These are phyloP conservation scores for Tetragonisca angustula DNA, from an alignment of 2,888 invertebrate species.

Conservation along the genomic window DNA sequence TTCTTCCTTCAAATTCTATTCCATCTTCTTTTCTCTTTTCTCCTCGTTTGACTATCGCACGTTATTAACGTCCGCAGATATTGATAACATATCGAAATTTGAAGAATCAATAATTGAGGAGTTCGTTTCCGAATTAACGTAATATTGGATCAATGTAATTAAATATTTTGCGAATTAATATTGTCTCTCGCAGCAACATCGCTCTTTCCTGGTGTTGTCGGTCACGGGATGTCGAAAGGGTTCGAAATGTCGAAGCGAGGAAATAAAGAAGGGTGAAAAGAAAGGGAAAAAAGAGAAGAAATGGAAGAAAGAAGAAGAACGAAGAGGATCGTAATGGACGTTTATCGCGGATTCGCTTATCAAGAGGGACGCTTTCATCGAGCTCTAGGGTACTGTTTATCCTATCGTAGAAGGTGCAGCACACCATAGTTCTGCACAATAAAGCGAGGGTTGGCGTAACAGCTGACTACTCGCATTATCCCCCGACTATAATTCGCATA, in stretches of 20 bases:
- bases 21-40: neutral
- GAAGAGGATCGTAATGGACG: constrained; percentile 63
- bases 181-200: neutral
- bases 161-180: neutral
- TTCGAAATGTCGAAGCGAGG: neutral
- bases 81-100: neutral
- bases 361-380: constrained; percentile 53
- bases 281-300: neutral
- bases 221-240: neutral
- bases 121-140: no score
- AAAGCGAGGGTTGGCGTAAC: constrained; percentile 63
- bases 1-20: neutral
- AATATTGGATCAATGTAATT: no score
- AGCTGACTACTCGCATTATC: constrained; percentile 68
- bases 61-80: neutral
- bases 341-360: constrained; percentile 65
- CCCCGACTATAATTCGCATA: constrained; percentile 66
- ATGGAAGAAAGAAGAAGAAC: neutral
- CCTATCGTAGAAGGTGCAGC: constrained; percentile 62
- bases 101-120: no score
- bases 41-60: neutral
- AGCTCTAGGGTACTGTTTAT: constrained; percentile 65
- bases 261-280: neutral
- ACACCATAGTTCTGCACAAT: constrained; percentile 50
- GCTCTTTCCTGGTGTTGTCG: neutral